Conservation (phyloP, 2,888 invertebrate genomes). For the Chloroclystis v-ata region DNA sequence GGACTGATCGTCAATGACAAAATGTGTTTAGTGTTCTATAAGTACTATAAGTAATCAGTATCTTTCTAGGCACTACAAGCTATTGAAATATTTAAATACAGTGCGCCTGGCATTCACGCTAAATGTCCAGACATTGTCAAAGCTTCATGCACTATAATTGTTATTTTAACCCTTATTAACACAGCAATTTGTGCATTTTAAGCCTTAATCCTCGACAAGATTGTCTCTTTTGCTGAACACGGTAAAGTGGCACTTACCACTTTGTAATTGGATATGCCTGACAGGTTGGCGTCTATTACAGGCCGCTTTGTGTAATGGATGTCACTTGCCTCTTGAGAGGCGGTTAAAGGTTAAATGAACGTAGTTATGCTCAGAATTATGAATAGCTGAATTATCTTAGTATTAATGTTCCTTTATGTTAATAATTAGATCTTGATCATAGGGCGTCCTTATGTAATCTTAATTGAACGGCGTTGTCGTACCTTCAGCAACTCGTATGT, state of each 20-base stretch:
- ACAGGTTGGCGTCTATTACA: constrained; percentile 58
- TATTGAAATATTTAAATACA: no score
- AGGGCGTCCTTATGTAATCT: no score
- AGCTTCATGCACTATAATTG: no score
- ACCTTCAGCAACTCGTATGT: no score
- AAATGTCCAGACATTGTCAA: no score
- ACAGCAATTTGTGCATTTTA: constrained; percentile 17
- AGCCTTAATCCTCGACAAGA: constrained; percentile 33
- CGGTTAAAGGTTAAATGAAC: constrained; percentile 23
- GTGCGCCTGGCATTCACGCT: no score
- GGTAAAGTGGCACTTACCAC: constrained; percentile 45
- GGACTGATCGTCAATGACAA: no score
- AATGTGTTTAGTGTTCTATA: no score
- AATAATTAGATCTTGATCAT: no score
- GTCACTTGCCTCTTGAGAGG: constrained; percentile 31
- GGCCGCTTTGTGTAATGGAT: constrained; percentile 46
- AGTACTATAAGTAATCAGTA: no score
- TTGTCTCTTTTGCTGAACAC: constrained; percentile 21
- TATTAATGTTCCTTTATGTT: neutral
- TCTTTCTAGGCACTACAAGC: no score
- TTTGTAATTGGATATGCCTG: constrained; percentile 61
- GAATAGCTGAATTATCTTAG: constrained; percentile 1
- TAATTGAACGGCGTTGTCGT: no score
- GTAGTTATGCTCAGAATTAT: constrained; percentile 23
- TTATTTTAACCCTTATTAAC: neutral